Evolutionary conservation across 2,113 vertebrate genomes (phyloP).

Genomic region (Microtus montanus): DNA sequence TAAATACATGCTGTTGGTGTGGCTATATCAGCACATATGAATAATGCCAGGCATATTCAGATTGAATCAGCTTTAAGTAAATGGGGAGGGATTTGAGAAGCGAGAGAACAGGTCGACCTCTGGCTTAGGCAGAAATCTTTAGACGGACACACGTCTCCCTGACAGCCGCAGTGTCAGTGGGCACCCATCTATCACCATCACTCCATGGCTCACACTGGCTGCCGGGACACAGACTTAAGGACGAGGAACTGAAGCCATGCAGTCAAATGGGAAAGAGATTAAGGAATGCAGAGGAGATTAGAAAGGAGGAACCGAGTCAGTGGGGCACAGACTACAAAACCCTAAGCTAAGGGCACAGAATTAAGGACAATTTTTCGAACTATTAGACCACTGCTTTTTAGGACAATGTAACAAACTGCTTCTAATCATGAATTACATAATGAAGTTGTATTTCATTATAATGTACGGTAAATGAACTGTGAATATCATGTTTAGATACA

Average conservation of each 20-base stretch:
- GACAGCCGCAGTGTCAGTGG: constrained; percentile 80
- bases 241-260: constrained; percentile 64
- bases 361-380: background rate
- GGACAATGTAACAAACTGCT: background rate
- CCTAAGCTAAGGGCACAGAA: background rate
- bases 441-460: background rate
- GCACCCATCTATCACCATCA: constrained; percentile 78
- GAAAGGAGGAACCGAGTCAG: background rate
- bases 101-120: background rate
- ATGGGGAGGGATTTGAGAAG: background rate
- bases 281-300: background rate
- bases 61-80: background rate
- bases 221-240: constrained; percentile 29
- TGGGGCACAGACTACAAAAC: background rate
- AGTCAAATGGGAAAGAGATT: background rate
- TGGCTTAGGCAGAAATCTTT: background rate
- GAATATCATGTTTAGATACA: background rate
- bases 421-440: background rate
- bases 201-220: constrained; percentile 74
- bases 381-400: background rate
- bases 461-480: background rate
- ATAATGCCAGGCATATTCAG: background rate
- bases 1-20: background rate
- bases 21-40: background rate
- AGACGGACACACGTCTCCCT: background rate